phyloP scores from a whole-genome alignment of 2,888 invertebrate species.

The Drosophila nr. fundita region DNA sequence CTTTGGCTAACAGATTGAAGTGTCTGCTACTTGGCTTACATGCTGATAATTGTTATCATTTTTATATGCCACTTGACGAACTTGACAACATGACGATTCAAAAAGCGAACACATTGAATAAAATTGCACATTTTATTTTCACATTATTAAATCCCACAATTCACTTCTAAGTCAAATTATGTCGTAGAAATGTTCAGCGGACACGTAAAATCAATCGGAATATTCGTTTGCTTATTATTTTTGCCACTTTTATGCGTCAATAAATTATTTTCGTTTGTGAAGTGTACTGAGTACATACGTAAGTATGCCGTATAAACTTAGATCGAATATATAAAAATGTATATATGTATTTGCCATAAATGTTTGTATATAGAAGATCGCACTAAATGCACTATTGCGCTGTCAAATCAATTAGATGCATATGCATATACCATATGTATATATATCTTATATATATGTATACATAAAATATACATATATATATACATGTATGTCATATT shows the following conservation, averaged over 20 bases:
- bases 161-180: background rate
- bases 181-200: constrained; percentile 26
- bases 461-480: background rate
- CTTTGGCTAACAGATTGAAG: constrained; percentile 31
- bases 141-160: constrained; percentile 1
- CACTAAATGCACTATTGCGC: constrained; percentile 47
- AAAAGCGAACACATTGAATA: background rate
- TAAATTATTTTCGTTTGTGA: constrained; percentile 75
- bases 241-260: constrained; percentile 74
- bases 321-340: constrained; percentile 3
- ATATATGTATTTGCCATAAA: constrained; percentile 21
- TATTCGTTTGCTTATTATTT: constrained; percentile 67
- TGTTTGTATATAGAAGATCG: constrained; percentile 16
- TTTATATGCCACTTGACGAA: constrained; percentile 31
- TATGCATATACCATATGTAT: constrained; percentile 10
- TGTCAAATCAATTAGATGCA: constrained; percentile 61
- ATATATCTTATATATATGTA: too few species aligned
- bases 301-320: constrained; percentile 23
- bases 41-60: constrained; percentile 16
- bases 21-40: constrained; percentile 6
- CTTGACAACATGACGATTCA: background rate
- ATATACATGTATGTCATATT: constrained; percentile 7
- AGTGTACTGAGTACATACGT: constrained; percentile 44
- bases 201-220: constrained; percentile 62
- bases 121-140: background rate